phyloP scores from a whole-genome alignment of 2,113 vertebrate genomes.

The Gopherus evgoodei region DNA sequence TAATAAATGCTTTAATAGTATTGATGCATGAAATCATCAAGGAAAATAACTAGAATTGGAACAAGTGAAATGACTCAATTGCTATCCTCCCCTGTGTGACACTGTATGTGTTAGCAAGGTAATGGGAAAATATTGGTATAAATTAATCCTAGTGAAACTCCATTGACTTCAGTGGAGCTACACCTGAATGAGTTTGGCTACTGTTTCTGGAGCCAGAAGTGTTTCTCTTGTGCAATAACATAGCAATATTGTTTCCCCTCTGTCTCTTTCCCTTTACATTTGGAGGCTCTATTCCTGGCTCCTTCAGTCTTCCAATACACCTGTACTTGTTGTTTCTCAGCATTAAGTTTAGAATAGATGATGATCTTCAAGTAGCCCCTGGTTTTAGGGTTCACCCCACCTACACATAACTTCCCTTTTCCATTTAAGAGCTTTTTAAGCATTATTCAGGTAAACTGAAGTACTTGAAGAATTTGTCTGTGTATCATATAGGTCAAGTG shows the following conservation, averaged over 20 bases:
- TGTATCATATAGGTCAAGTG: neutral
- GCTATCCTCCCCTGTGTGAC: neutral
- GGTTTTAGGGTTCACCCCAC: neutral
- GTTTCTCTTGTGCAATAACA: neutral
- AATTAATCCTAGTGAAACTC: neutral
- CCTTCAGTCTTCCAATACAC: neutral
- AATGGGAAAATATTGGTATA: neutral
- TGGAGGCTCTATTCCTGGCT: neutral
- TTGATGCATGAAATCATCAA: neutral
- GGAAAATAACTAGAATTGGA: neutral
- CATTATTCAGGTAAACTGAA: neutral
- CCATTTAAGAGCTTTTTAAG: neutral
- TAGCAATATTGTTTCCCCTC: neutral
- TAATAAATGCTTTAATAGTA: neutral
- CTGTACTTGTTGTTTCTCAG: neutral
- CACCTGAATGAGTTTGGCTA: neutral
- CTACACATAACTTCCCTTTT: neutral
- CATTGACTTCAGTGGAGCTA: neutral
- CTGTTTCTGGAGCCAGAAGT: neutral
- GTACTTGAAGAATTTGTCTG: neutral
- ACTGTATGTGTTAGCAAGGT: neutral
- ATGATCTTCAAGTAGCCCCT: neutral
- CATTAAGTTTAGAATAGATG: neutral
- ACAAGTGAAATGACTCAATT: neutral
- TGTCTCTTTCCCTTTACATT: neutral